These are phyloP conservation scores for Tetragonula clypearis DNA, from an alignment of 1,140 invertebrate species.

Conservation along the genomic window DNA sequence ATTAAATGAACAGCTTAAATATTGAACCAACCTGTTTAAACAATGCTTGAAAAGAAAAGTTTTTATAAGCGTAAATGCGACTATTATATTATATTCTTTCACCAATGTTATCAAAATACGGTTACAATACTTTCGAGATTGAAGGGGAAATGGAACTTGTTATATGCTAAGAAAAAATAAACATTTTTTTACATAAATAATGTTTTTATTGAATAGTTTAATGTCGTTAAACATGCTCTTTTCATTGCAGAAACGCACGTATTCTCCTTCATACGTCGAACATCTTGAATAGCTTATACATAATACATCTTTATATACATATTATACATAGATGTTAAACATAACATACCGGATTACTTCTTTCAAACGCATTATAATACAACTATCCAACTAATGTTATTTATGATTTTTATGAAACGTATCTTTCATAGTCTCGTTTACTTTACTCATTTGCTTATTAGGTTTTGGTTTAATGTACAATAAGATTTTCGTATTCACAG, in stretches of 20 bases:
- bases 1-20: not conserved
- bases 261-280: constrained; percentile 45
- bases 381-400: not conserved
- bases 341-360: constrained; percentile 16
- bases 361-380: constrained; percentile 31
- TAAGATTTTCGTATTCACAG: no score
- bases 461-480: not conserved
- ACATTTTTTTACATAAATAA: constrained; percentile 72
- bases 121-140: constrained; percentile 16
- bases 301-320: constrained; percentile 74
- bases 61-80: not conserved
- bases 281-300: constrained; percentile 59
- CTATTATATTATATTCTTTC: constrained; percentile 17
- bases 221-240: constrained; percentile 57
- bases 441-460: not conserved
- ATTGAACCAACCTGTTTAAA: not conserved
- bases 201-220: constrained; percentile 69
- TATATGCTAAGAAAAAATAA: constrained; percentile 40
- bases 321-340: constrained; percentile 63
- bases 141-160: not conserved
- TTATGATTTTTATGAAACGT: not conserved
- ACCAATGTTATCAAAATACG: not conserved
- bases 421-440: not conserved
- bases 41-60: not conserved
- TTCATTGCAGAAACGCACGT: constrained; percentile 60